Conservation (phyloP, 1,140 invertebrate genomes). For the Chironomus striatipennis region DNA sequence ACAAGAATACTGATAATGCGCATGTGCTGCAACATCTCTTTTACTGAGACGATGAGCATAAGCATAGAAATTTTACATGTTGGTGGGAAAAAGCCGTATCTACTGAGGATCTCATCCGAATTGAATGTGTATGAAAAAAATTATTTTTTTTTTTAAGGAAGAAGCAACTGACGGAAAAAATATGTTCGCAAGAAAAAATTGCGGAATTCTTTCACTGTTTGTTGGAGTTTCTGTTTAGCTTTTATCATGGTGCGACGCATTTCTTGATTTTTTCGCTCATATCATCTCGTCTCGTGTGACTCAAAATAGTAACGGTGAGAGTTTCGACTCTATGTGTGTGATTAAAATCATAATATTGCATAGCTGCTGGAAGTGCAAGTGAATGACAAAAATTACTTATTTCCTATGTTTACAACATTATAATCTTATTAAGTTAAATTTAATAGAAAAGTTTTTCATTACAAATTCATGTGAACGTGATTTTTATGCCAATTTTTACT, state of each 20-base stretch:
- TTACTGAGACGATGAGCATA: not conserved
- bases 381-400: not conserved
- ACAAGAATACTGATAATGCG: not conserved
- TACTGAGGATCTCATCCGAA: slow-evolving; percentile 11
- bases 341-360: not conserved
- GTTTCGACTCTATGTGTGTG: not conserved
- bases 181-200: not conserved
- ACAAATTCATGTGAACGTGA: slow-evolving; percentile 5
- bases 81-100: slow-evolving; percentile 11
- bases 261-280: not conserved
- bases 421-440: not conserved
- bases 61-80: not conserved
- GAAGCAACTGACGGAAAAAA: not conserved
- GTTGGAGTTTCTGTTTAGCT: not conserved
- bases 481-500: slow-evolving; percentile 7
- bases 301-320: too few relatives aligned
- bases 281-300: too few relatives aligned
- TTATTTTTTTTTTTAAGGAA: not conserved
- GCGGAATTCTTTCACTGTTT: not conserved
- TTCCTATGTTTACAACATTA: not conserved
- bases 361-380: not conserved
- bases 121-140: not conserved
- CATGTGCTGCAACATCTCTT: not conserved
- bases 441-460: not conserved
- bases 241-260: not conserved